Conservation (phyloP, 2,888 invertebrate genomes). For the Stenodera caucasica region DNA sequence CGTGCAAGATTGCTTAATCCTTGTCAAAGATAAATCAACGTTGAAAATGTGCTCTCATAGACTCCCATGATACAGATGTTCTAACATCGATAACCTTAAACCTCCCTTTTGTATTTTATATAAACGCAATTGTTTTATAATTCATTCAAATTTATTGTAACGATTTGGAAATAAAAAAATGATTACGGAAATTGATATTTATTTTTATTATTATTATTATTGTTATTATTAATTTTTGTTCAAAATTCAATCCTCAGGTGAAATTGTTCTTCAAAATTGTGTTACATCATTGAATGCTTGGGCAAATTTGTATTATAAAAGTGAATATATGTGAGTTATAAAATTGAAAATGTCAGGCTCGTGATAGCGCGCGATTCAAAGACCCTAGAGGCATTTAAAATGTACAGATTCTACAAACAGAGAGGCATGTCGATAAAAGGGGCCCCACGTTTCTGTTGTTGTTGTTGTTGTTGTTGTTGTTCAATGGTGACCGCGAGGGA, state of each 20-base stretch:
- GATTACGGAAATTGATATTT: conserved; percentile 15
- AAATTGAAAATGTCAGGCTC: conserved; percentile 27
- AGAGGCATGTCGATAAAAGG: conserved; percentile 27
- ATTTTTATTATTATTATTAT: conserved; percentile 7
- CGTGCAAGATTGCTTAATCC: conserved; percentile 36
- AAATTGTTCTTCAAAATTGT: conserved; percentile 28
- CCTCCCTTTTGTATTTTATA: conserved; percentile 36
- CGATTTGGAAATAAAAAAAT: conserved; percentile 19
- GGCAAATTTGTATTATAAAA: conserved; percentile 9
- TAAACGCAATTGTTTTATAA: conserved; percentile 41
- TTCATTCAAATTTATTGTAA: conserved; percentile 30
- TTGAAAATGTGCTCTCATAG: conserved; percentile 34
- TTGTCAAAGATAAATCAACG: conserved; percentile 39
- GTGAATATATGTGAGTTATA: not conserved
- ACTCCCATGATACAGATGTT: conserved; percentile 39
- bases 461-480: not conserved
- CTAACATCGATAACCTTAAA: conserved; percentile 40
- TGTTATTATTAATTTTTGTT: too few relatives aligned
- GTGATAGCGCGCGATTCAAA: conserved; percentile 34
- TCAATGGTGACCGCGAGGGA: conserved; percentile 29
- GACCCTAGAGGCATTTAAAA: not conserved
- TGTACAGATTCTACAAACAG: conserved; percentile 19
- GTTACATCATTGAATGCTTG: conserved; percentile 25
- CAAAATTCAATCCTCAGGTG: conserved; percentile 21
- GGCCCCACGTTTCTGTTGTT: conserved; percentile 31